Base-by-base conservation (phyloP, 2,797 vertebrate species). In the Leptoclinus maculatus region DNA sequence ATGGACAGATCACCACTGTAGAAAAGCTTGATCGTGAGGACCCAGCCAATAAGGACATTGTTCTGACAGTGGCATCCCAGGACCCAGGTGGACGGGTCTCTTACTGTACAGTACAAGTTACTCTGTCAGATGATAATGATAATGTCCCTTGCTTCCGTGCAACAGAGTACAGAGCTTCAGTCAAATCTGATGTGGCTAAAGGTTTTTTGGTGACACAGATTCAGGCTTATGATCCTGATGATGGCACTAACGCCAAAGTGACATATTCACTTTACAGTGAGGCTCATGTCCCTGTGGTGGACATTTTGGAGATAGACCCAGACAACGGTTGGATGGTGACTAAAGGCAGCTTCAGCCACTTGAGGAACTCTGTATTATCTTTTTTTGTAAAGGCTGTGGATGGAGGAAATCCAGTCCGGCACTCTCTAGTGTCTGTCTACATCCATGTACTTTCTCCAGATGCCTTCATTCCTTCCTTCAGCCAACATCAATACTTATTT, bases 321-420 rank as follows among this genome's bases (percentile, higher is more conserved):
- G 98, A 99, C 89, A 99, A 96, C 76, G 98, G 98, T 59, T 99
- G 98, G 98, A 97, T 99, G 95, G 97, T 99, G 71, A 99, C 98
- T 5, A 99, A 98, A 90, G 97, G 97, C 65, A 97, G 92, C 82
- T 98, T 99, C 83, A 96, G 94, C 89, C 97, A 97, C 36, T 88
- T 97, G 54, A 96, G 94, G 89, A 98, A 96, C 77, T 97, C 97
- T 0, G 96, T 98, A 53, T 91, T 98, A 49, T 99, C 98, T 0
- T 99, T 99, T 90, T 99, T 98, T 65, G 98, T 99, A 57, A 99
- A 99, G 92, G 98, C 98, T 12, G 95, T 97, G 11, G 98, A 99
- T 73, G 96, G 96, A 38, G 98, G 98, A 53, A 95, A 95, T 79
- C 97, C 97, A 27, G 88, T 97, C n/a, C 95, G 95, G 14, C 98